phyloP scores from a whole-genome alignment of 1,140 invertebrate species.

The Heliothis virescens region DNA sequence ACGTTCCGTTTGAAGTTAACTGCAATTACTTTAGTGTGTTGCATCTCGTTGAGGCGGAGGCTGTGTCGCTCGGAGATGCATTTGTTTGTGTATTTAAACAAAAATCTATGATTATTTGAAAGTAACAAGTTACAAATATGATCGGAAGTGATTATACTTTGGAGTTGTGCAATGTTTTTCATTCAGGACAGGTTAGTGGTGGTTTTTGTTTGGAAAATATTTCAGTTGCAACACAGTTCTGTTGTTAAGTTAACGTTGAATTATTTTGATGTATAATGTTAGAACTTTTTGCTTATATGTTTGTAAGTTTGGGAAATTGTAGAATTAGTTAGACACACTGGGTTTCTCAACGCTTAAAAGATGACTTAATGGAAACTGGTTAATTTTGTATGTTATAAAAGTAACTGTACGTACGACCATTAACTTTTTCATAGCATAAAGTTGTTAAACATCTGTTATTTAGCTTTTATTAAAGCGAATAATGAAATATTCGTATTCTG shows the following conservation, averaged over 20 bases:
- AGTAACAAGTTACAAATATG: conserved; percentile 85
- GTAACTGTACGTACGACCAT: too few species aligned
- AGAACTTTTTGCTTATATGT: too few species aligned
- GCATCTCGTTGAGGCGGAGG: conserved; percentile 50
- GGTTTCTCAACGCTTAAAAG: too few species aligned
- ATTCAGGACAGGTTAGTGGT: conserved; percentile 92
- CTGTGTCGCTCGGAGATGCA: conserved; percentile 63
- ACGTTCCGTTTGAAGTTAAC: conserved; percentile 70
- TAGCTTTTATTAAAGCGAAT: too few species aligned
- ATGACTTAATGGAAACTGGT: too few species aligned
- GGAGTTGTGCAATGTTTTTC: conserved; percentile 95
- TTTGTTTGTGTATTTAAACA: conserved; percentile 55
- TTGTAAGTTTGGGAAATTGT: too few species aligned
- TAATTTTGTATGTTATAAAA: too few species aligned
- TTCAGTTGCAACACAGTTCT: background rate
- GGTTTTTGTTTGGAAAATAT: conserved; percentile 15
- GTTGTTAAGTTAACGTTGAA: background rate
- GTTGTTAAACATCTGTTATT: too few species aligned
- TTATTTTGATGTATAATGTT: too few species aligned
- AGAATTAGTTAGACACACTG: too few species aligned
- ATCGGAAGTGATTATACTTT: conserved; percentile 93
- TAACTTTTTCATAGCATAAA: too few species aligned
- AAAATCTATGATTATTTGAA: conserved; percentile 37
- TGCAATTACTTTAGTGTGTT: conserved; percentile 65
- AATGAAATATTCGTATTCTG: background rate